Base-by-base conservation (phyloP, 1,140 invertebrate genomes). In the Brachionus koreanus region DNA sequence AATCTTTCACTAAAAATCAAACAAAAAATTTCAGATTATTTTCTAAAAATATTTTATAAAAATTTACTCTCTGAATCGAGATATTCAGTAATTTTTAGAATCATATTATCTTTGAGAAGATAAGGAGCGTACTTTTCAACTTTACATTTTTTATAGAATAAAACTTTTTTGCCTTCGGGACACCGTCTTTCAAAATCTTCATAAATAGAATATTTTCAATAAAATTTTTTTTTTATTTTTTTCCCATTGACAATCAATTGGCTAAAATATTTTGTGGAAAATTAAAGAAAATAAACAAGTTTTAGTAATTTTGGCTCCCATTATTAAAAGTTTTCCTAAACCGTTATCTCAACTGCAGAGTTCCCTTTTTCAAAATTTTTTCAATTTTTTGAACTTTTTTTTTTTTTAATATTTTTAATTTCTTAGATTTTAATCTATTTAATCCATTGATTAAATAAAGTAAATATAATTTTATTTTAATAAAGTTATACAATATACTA, bases 111-210 rank as follows among this genome's bases (percentile, higher is more conserved):
- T 0, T 87, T 88, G 84, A 92, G 90, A 2, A 91, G 89, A 85
- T 94, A 95, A 0, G 92, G 92, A 0, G 93, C 91, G 86, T 92
- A 94, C 82, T 92, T 91, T 85, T 95, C 93, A 1, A 94, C 89
- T 63, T 92, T 89, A 0, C 91, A 90, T 84, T 93, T 92, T 85
- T 94, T 94, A 85, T 93, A 95, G 37, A 91, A 88, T 33, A 92
- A 91, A 0, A 87, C 91, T 87, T 93, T 95, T 39, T 90, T 90
- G 2, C 91, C 92, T 49, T 90, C 90, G 0, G 93, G 93, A 88
- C 92, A 95, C 19, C 93, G 90, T 84, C 90, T 91, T 82, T 93
- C 91, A 83, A 91, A 93, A 85, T 92, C 94, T 92, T 84, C 83
- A 76, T 83, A 83, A 82, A 33, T 25, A 84, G 16, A 72, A 33